Evolutionary conservation across 2,113 vertebrate species (phyloP).

Genomic region (Peromyscus maniculatus): DNA sequence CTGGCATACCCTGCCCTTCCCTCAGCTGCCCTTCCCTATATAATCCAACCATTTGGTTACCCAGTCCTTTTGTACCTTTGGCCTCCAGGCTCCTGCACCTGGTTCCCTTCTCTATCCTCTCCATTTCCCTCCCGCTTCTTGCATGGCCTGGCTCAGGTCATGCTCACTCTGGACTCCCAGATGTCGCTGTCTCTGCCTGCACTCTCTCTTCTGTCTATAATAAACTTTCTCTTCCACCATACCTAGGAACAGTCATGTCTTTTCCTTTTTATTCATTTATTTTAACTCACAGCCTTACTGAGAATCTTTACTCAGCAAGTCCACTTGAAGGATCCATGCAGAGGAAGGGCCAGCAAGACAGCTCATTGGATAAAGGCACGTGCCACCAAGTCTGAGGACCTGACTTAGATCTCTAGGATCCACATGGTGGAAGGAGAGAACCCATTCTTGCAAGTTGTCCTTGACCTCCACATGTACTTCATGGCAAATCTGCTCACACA

Average conservation of each 20-base stretch:
- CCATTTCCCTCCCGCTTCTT: background rate
- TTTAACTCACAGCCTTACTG: background rate
- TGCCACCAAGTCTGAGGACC: background rate
- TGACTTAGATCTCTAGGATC: background rate
- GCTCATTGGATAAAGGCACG: background rate
- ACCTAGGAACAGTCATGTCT: background rate
- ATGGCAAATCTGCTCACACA: background rate
- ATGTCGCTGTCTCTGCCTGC: background rate
- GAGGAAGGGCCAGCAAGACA: background rate
- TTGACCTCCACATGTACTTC: background rate
- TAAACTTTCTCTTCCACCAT: background rate
- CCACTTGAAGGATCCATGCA: background rate
- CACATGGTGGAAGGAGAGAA: background rate
- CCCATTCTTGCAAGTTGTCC: background rate
- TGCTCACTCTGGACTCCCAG: background rate
- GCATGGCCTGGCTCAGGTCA: background rate
- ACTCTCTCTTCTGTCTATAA: background rate
- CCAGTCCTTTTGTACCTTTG: background rate
- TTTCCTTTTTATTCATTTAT: background rate
- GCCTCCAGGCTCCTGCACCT: background rate
- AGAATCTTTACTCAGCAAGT: background rate
- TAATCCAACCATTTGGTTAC: background rate
- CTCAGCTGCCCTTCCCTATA: background rate
- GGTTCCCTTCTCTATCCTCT: background rate
- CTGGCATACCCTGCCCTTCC: background rate